A percentile compares a stretch with the other conserved stretches of the same genome.
phyloP scores from a whole-genome alignment of 1,140 invertebrate genomes.

The Paraescarpia echinospica region DNA sequence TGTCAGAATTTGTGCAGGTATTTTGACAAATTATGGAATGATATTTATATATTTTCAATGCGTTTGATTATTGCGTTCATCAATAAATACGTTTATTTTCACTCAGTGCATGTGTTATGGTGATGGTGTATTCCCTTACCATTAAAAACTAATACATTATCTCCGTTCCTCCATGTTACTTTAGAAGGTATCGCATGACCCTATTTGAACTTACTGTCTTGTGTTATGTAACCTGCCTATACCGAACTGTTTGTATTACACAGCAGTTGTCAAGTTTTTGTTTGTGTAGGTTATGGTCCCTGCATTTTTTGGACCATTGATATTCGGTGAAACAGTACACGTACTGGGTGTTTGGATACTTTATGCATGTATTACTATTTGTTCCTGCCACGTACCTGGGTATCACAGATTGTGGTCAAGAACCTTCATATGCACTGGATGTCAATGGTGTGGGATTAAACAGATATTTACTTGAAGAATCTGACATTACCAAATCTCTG shows the following conservation, averaged over 20 bases:
- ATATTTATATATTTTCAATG: not conserved
- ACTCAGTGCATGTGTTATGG: too few species aligned
- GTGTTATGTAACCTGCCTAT: not conserved
- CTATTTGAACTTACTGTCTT: not conserved
- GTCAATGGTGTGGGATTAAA: not conserved
- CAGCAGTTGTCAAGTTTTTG: not conserved
- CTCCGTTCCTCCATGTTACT: not conserved
- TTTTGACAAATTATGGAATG: not conserved
- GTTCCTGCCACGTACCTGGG: not conserved
- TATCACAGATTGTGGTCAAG: not conserved
- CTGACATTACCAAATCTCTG: too few species aligned
- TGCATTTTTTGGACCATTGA: not conserved
- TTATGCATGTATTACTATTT: not conserved
- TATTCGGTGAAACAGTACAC: not conserved
- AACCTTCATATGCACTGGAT: not conserved
- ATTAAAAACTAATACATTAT: not conserved
- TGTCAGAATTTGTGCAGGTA: not conserved
- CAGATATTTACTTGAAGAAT: not conserved
- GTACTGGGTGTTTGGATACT: not conserved
- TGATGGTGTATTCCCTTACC: not conserved
- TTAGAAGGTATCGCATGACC: not conserved
- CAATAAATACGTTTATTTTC: not conserved
- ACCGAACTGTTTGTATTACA: not conserved
- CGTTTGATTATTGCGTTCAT: not conserved
- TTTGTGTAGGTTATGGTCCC: not conserved